These are phyloP conservation scores for Oscheius sp. DNA, from an alignment of 2,888 invertebrate species.

Conservation along the genomic window DNA sequence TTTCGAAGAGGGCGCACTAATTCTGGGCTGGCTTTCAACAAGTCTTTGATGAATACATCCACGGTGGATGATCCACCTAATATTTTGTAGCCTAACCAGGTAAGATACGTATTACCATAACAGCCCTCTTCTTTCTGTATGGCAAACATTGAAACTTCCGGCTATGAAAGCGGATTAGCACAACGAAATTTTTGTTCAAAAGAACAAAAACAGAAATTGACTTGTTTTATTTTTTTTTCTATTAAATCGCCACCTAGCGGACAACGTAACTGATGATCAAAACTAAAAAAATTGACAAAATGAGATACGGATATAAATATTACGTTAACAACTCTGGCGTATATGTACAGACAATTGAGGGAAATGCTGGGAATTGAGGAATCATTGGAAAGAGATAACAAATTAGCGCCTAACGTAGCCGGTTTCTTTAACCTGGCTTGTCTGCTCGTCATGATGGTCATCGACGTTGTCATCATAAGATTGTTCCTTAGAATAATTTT, in stretches of 20 bases:
- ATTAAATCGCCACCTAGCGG: background rate
- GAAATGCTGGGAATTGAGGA: constrained; percentile 6
- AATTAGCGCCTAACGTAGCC: constrained; percentile 30
- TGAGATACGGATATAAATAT: constrained; percentile 11
- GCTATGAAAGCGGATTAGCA: no score
- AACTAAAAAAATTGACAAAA: background rate
- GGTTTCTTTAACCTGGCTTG: constrained; percentile 10
- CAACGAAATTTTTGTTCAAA: no score
- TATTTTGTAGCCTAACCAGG: no score
- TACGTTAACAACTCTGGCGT: constrained; percentile 20
- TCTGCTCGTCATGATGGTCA: constrained; percentile 15
- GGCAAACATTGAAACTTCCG: no score
- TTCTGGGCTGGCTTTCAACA: no score
- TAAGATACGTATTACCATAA: no score
- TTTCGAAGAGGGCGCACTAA: no score
- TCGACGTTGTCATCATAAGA: constrained; percentile 19
- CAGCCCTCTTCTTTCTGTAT: no score
- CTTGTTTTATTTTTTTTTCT: background rate
- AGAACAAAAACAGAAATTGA: background rate
- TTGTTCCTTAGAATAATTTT: constrained; percentile 10
- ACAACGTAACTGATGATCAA: background rate
- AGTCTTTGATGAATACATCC: no score
- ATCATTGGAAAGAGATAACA: no score
- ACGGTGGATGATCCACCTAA: no score
- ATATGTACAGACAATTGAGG: constrained; percentile 28